Evolutionary conservation across 2,113 vertebrate species (phyloP).

Genomic region (Cheirogaleus medius): DNA sequence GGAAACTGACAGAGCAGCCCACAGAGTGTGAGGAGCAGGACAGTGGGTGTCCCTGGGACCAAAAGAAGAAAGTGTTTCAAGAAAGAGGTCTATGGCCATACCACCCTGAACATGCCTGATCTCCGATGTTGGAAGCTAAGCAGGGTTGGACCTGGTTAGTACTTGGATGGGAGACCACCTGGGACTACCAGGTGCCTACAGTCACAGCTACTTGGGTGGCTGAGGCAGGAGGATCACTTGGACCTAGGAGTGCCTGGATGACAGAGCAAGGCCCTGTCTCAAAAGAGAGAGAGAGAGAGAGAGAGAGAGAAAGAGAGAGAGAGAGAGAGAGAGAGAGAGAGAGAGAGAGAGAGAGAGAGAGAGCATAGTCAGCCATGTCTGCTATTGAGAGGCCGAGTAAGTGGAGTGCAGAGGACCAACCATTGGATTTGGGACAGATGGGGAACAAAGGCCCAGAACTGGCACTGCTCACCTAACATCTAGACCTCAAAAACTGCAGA

Average conservation of each 20-base stretch:
- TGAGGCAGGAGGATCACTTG: no score
- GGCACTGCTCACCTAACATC: not conserved
- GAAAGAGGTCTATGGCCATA: not conserved
- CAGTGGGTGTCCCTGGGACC: not conserved
- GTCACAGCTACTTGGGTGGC: no score
- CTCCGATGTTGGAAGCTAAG: no score
- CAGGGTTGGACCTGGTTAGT: no score
- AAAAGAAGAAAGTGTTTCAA: not conserved
- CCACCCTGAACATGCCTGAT: no score
- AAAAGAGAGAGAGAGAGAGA: no score
- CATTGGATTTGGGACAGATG: not conserved
- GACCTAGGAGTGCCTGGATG: no score
- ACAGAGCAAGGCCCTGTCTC: no score
- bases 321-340: no score
- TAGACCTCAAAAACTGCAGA: not conserved
- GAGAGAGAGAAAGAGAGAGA: fast-evolving
- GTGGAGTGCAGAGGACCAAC: not conserved
- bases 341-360: no score
- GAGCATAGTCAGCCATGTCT: not conserved
- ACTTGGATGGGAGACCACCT: no score
- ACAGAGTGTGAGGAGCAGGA: not conserved
- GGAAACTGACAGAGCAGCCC: not conserved
- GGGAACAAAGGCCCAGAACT: not conserved
- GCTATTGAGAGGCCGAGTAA: not conserved
- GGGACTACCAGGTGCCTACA: no score